Percentiles rank a stretch among this genome's conserved stretches.
Evolutionary conservation across 2,797 vertebrate genomes (phyloP).

Genomic region (Phalloptychus januarius): DNA sequence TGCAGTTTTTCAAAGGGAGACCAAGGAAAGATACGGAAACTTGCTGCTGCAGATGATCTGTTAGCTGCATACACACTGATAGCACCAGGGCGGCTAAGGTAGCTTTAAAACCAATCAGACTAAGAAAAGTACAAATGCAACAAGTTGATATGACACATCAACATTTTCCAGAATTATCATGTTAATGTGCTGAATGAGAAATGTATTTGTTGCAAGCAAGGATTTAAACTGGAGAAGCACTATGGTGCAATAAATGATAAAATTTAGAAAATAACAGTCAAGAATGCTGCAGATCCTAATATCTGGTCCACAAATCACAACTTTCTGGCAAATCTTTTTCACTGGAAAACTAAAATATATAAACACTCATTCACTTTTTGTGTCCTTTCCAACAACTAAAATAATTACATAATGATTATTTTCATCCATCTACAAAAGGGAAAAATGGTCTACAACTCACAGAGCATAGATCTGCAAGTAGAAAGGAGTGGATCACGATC

Average conservation of each 20-base stretch:
- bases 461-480: not conserved
- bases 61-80: not conserved
- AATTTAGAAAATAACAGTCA: not conserved
- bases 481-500: not conserved
- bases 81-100: too few relatives aligned
- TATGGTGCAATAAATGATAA: not conserved
- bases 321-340: not conserved
- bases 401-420: not conserved
- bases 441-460: not conserved
- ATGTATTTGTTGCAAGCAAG: not conserved
- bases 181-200: not conserved
- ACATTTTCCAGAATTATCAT: not conserved
- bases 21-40: not conserved
- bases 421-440: not conserved
- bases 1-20: constrained; percentile 2
- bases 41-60: constrained; percentile 16
- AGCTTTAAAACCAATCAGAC: not conserved
- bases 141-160: not conserved
- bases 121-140: not conserved
- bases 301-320: not conserved
- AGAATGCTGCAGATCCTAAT: not conserved
- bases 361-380: not conserved
- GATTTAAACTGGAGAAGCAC: not conserved
- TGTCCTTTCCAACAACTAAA: not conserved
- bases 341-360: not conserved